Evolutionary conservation across 1,140 invertebrate genomes (phyloP), one percentile per base, ranked within the genome.

Genomic region (Heliconius hermathena): DNA sequence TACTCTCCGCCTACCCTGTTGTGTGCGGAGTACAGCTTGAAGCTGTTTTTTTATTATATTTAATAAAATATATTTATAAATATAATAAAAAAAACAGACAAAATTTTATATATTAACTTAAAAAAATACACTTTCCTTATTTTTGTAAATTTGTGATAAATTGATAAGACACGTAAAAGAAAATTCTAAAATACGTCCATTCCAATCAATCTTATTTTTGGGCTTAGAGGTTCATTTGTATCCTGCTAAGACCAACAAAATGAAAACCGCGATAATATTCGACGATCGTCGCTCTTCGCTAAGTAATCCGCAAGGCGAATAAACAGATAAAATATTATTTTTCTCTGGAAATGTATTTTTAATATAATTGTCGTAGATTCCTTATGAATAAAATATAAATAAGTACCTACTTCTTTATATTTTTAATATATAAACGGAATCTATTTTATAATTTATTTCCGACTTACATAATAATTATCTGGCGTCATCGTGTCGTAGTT

Each of bases 171-270:
- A 8, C 1, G 13, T 66, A 29, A 66, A 66, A 26, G 60, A 22
- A 66, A 66, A 26, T 1, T 29, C 60, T 66, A 66, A 29, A 66
- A 26, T 26, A 29, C 9, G 26, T 66, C 60, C 8, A 26, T 26
- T 26, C 22, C 11, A 66, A 29, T 66, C 60, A 66, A 66, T 66
- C 9, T 66, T 16, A 66, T 26, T 66, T 66, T 29, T 66, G 22
- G 9, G 22, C 60, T 66, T 66, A 66, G 26, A 66, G n/a, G 60
- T 29, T 66, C 5, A 66, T 66, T 66, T 66, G 60, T 66, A 66
- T 76, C 75, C 41, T 22, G 18, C 60, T 18, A 57, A 74, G 36
- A 22, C 9, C 49, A 74, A 57, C 26, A 29, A 46, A 74, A 26
- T 18, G 29, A 29, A 73, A 73, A 49, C 33, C 26, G 41, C 13